Evolutionary conservation across 1,140 invertebrate genomes (phyloP).

Genomic region (Formica exsecta): DNA sequence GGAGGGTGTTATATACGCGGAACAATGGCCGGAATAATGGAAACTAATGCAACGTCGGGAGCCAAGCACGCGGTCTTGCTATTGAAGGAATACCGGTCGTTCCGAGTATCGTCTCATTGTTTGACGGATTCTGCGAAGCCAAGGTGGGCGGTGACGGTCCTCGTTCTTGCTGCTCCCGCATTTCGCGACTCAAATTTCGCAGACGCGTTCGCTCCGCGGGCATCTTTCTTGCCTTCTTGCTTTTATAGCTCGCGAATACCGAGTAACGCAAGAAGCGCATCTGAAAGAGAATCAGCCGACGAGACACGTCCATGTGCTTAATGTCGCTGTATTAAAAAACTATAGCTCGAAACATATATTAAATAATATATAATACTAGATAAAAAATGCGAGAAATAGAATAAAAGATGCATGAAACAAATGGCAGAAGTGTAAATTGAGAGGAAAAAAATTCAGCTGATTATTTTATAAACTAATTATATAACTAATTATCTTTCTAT

Average conservation of each 20-base stretch:
- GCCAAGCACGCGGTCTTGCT: conserved; percentile 15
- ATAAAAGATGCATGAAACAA: too few species aligned
- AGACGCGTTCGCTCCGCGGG: conserved; percentile 63
- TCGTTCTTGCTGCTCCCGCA: conserved; percentile 45
- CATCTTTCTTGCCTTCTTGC: conserved; percentile 30
- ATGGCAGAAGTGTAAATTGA: too few species aligned
- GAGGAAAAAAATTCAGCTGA: too few species aligned
- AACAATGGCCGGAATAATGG: conserved; percentile 66
- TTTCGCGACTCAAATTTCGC: conserved; percentile 74
- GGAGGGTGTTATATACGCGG: not conserved
- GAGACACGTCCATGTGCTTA: not conserved
- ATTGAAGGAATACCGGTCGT: conserved; percentile 57
- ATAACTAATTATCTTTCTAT: not conserved
- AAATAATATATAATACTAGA: conserved; percentile 2
- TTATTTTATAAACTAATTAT: not conserved
- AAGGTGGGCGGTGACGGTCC: conserved; percentile 6
- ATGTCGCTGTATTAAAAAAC: not conserved
- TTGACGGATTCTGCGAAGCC: conserved; percentile 65
- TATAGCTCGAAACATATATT: not conserved
- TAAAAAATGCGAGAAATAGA: not conserved
- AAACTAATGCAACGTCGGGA: conserved; percentile 61
- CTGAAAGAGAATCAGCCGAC: conserved; percentile 18
- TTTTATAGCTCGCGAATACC: not conserved
- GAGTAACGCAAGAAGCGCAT: conserved; percentile 49
- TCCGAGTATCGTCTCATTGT: conserved; percentile 63